Evolutionary conservation across 2,113 vertebrate species (phyloP), one percentile per base, ranked within the genome.

Genomic region (Leptodactylus fuscus): DNA sequence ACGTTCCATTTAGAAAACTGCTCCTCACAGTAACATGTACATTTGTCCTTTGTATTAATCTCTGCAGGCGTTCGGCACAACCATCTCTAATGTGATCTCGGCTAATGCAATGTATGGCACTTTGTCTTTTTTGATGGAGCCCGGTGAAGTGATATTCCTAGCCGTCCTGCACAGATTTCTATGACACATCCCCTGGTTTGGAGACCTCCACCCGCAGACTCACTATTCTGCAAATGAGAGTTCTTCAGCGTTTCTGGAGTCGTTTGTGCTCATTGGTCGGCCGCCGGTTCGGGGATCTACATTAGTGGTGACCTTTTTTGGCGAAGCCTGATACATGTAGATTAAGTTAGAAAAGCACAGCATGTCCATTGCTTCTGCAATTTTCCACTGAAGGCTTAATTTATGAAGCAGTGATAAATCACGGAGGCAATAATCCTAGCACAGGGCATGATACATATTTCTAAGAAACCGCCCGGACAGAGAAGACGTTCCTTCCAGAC

Each of bases 321-420:
- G 38, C 24, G 34, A 29, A 34, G 12, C 27, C 48, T 76, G 46
- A 76, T 24, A 76, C 73, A 76, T 76, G 27, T n/a, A 34, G 5
- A 34, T 34, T 34, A 74, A 77, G 74, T 49, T 76, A 76, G 27
- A 27, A 53, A 18, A 77, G 49, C 75, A 36, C 75, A 55, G 29
- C 38, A 6, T 78, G 32, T 78, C 74, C 74, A 53, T 27, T 1
- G 27, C 46, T 34, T 51, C 32, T 18, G 18, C 29, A 15, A 34
- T 76, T 16, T 34, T 77, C 32, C 49, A 13, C 48, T 48, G 32
- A 78, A 55, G 76, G 0, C 51, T 78, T 36, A 38, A 78, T 78
- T 55, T 78, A 78, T 12, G 27, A 22, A 53, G 16, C 29, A 34
- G 48, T 77, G 48, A 78, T 78, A 78, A 78, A 78, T 78, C 27